Base-by-base conservation (phyloP, 1,140 invertebrate species). In the Maniola jurtina region DNA sequence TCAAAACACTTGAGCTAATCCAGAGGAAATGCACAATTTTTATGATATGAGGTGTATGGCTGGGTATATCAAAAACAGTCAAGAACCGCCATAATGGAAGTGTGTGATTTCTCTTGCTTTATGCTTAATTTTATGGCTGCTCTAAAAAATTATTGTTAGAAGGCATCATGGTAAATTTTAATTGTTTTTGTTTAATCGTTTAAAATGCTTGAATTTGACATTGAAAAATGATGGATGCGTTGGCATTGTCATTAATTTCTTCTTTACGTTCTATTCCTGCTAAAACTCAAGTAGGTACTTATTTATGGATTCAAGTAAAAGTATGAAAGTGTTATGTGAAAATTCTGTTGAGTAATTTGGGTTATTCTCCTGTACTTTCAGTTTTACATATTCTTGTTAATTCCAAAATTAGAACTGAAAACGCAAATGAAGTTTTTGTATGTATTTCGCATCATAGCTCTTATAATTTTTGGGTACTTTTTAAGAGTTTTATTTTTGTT, bases 391-490 rank as follows among this genome's bases (percentile, higher is more conserved):
- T 72, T 6, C 3, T 47, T 14, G 1, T 25, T 25, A 25, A 25
- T 25, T 25, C 25, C 25, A 4, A 25, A 25, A 25, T 25, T 25
- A 4, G 4, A 25, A 25, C 25, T 48, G n/a, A 48, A 48, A 48
- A 48, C 6, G 6, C 11, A 54, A 36, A 33, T 42, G 64, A 59
- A 57, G 65, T 80, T 83, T 67, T 75, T 81, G 47, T 69, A 74
- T 8, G 74, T 69, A 68, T 81, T 79, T 15, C 66, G 52, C 16
- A 78, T 54, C 0, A 81, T 36, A 16, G 67, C 15, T 66, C 65
- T 70, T 40, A 77, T 9, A 3, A 80, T 71, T 58, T 72, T 79
- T 2, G 47, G 34, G 38, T 63, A 73, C 14, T 69, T 45, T 56
- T 61, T 64, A 15, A 50, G 40, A 33, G 11, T 59, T 60, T 64